A percentile compares a stretch with the other conserved stretches of the same genome.
Conservation (phyloP, 2,113 vertebrate genomes). For the Thryonomys swinderianus region DNA sequence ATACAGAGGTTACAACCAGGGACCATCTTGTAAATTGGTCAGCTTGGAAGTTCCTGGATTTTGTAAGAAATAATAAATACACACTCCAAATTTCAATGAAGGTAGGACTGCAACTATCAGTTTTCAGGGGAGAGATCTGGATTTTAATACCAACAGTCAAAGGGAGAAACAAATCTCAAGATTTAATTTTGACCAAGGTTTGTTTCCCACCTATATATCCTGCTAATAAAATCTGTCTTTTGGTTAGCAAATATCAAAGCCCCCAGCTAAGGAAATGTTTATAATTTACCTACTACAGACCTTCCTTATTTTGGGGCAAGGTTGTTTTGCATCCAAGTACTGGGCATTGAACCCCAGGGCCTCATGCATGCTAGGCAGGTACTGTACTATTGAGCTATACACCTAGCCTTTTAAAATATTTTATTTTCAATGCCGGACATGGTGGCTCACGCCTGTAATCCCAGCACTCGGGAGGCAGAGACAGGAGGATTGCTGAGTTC, state of each 20-base stretch:
- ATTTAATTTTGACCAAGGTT: slow-evolving; percentile 26
- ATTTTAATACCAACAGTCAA: background rate
- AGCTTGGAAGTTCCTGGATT: slow-evolving; percentile 8
- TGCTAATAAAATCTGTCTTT: slow-evolving; percentile 26
- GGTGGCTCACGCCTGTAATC: no score
- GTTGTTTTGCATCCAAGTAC: background rate
- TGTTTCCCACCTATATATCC: background rate
- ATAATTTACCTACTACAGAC: background rate
- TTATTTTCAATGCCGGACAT: no score
- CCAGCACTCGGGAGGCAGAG: no score
- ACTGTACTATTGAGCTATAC: no score
- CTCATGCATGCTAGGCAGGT: background rate
- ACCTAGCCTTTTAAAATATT: no score
- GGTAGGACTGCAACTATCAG: background rate
- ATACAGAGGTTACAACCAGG: background rate
- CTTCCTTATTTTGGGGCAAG: background rate
- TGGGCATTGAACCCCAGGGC: background rate
- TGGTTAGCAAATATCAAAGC: background rate
- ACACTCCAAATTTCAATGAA: background rate
- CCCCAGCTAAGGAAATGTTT: background rate
- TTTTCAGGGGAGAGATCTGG: background rate
- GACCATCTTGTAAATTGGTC: background rate
- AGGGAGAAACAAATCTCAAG: background rate
- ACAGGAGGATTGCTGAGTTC: no score
- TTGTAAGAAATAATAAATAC: background rate